Evolutionary conservation across 2,797 vertebrate species (phyloP), one percentile per base, ranked within the genome.

Genomic region (Somateria mollissima): DNA sequence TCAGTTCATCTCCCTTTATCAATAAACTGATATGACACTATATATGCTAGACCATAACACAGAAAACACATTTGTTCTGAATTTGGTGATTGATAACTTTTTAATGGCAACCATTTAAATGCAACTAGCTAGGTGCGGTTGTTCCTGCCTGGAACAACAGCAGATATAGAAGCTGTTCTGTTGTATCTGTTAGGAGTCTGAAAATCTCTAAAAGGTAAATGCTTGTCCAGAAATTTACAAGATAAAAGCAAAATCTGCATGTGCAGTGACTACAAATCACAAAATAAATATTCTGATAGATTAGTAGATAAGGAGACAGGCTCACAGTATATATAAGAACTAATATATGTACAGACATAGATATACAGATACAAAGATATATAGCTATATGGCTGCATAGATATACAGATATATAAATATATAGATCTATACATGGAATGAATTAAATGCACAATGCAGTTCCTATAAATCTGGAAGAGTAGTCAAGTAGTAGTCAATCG

Each of bases 151-250:
- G n/a, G 51, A 84, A 75, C 16, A 58, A 75, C 16, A 58, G 18
- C 28, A 36, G 11, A 84, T 34, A 22, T 2, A 62, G 61, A 54
- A 77, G 16, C 7, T 49, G 4, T 36, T 75, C 69, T 75, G 28
- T 69, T 54, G 16, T 66, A 56, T 36, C 57, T 39, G n/a, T 19
- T 2, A 72, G 28, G 11, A 61, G 10, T 2, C 4, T 8, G 13
- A 84, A 78, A 56, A 89, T 54, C 84, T 72, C 89, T 86, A 65
- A 90, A 94, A 89, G 73, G 61, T 71, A 73, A 90, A 91, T 17
- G 73, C 17, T n/a, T 88, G 56, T 20, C 34, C 32, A 36, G 39
- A 41, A 78, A 13, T 57, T 79, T 73, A 18, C 28, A 36, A 37
- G 13, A 66, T 78, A 25, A 58, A 47, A 70, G 41, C 12, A 34